These are phyloP conservation scores for Drosophila tripunctata DNA, from an alignment of 2,888 invertebrate species.

Conservation along the genomic window DNA sequence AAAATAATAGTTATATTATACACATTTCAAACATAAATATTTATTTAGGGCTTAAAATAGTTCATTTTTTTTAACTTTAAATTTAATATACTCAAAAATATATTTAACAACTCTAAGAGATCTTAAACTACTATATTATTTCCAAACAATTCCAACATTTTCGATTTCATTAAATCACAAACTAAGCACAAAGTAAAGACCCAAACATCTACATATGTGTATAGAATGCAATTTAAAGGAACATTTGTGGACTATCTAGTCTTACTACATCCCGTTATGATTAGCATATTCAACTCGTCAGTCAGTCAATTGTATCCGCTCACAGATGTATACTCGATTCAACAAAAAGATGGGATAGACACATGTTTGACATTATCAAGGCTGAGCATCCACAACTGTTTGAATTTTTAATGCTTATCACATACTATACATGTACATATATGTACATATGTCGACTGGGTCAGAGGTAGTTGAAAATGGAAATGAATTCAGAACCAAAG, in stretches of 20 bases:
- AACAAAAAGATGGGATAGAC: constrained; percentile 39
- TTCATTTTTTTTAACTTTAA: too few relatives aligned
- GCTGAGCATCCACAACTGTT: constrained; percentile 55
- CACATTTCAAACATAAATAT: too few relatives aligned
- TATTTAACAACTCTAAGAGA: too few relatives aligned
- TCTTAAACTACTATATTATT: too few relatives aligned
- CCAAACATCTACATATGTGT: too few relatives aligned
- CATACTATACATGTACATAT: too few relatives aligned
- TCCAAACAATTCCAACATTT: too few relatives aligned
- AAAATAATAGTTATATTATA: too few relatives aligned
- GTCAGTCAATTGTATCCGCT: constrained; percentile 18
- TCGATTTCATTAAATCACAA: background rate
- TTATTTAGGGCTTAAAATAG: too few relatives aligned
- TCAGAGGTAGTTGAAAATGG: constrained; percentile 49
- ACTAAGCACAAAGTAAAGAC: too few relatives aligned
- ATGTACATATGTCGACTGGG: constrained; percentile 43
- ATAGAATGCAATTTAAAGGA: too few relatives aligned
- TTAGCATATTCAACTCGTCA: constrained; percentile 43
- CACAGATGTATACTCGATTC: constrained; percentile 25
- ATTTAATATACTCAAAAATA: too few relatives aligned
- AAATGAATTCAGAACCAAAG: constrained; percentile 64
- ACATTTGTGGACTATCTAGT: background rate
- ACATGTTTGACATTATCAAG: constrained; percentile 74
- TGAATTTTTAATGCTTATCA: constrained; percentile 57
- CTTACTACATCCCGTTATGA: constrained; percentile 9